Evolutionary conservation across 64 coral and sea anemone genomes (phyloP), one percentile per base, ranked within the genome.

Genomic region (Actinia tenebrosa): DNA sequence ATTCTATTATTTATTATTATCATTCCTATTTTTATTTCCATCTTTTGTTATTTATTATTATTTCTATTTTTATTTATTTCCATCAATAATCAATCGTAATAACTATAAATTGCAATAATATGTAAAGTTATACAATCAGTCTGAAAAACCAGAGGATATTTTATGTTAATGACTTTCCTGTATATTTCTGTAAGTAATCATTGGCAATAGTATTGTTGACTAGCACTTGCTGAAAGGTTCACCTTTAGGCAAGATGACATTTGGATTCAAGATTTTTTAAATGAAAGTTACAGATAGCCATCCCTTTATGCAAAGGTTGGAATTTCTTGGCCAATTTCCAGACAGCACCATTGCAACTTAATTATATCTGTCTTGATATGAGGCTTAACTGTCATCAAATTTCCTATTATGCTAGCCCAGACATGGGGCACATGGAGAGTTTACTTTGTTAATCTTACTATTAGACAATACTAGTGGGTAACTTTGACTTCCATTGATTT

Each of bases 401-500:
- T 69, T 69, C 64, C 69, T 75, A 75, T 75, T 75, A 26, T 75
- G 10, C 42, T 2, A 0, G 14, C 69, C 23, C 69, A 75, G 69
- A 25, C 69, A 42, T 14, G 63, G 25, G 69, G 69, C 69, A 75
- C 69, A 75, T 75, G 69, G 69, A 75, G 13, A 42, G 10, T 75
- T 10, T 0, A 75, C 25, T 75, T 75, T 27, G 10, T 75, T 75
- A 75, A 42, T 75, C 69, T 75, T 58, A 30, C 27, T 37, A 42
- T 37, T 27, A 75, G 69, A 75, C 69, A 42, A 75, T 42, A 75
- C 69, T 37, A 42, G 25, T 43, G n/a, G 19, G 44, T 81, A 16
- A 50, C 27, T 81, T 81, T 81, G 79, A 81, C 22, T 84, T 20
- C 22, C 92, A 91, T 75, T 27, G 26, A 10, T 22, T 87, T 10